These are phyloP conservation scores for Amphiduros pacificus DNA, from an alignment of 2,888 invertebrate species.

Conservation along the genomic window DNA sequence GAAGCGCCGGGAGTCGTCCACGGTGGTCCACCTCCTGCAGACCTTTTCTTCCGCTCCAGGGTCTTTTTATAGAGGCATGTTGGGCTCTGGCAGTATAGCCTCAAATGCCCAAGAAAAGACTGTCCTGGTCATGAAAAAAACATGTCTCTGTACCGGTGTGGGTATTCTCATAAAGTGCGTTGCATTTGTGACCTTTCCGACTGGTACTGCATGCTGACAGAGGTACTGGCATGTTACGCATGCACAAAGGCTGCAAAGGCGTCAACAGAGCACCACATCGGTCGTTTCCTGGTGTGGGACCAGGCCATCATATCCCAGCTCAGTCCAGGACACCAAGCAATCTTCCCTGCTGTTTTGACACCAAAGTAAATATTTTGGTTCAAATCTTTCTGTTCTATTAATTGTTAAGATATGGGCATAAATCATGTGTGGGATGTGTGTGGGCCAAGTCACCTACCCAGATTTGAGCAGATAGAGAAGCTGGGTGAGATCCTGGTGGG, in stretches of 20 bases:
- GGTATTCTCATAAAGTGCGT: not conserved
- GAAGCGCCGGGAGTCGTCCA: not conserved
- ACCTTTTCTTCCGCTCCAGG: not conserved
- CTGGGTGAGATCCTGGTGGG: not conserved
- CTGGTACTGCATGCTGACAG: conserved; percentile 9
- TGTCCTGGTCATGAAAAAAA: not conserved
- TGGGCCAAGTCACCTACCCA: not conserved
- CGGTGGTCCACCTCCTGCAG: not conserved
- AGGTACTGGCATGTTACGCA: not conserved
- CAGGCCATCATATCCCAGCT: conserved; percentile 4
- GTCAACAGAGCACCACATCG: too few relatives aligned
- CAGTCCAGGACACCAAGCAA: not conserved
- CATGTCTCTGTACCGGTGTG: not conserved
- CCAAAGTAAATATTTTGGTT: too few relatives aligned
- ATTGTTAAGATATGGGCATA: too few relatives aligned
- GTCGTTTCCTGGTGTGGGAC: conserved; percentile 3
- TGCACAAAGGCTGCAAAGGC: conserved; percentile 3
- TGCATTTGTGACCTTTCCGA: conserved; percentile 7
- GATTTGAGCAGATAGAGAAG: not conserved
- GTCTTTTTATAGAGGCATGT: conserved; percentile 3
- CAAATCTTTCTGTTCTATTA: too few relatives aligned
- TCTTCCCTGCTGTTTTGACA: conserved; percentile 12
- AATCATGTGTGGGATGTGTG: too few relatives aligned
- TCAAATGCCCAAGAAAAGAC: not conserved
- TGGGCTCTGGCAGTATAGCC: conserved; percentile 1